Evolutionary conservation across 23 tunicate species (phyloP), one percentile per base, ranked within the genome.

Genomic region (Botrylloides violaceus): DNA sequence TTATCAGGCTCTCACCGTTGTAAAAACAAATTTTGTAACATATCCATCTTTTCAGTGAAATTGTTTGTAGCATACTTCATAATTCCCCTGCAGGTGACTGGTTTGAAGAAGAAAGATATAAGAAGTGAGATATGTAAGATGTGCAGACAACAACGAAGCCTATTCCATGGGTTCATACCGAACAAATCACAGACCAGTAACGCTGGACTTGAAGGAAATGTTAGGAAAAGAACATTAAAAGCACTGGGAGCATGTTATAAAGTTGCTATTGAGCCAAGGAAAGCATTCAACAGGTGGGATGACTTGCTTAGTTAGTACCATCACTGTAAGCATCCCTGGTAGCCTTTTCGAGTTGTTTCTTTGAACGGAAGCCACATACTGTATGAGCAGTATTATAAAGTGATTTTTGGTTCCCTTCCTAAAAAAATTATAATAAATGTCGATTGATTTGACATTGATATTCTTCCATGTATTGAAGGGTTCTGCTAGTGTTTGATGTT

Each of bases 401-500:
- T n/a, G n/a, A n/a, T n/a, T n/a, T n/a, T n/a, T n/a, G n/a, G n/a
- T n/a, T n/a, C n/a, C n/a, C n/a, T n/a, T n/a, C n/a, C n/a, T n/a
- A n/a, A n/a, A n/a, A n/a, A n/a, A n/a, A n/a, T n/a, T n/a, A n/a
- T n/a, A n/a, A n/a, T n/a, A n/a, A n/a, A n/a, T n/a, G n/a, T n/a
- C n/a, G n/a, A n/a, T n/a, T n/a, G n/a, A n/a, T n/a, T n/a, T n/a
- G n/a, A n/a, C 18, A 18, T 47, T 47, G 55, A 12, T 47, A 12
- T 12, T 18, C 18, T 47, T 12, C 55, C 55, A 18, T 47, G 18
- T 18, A 32, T n/a, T 37, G 2, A 37, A 85, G 97, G 53, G 47
- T 80, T 7, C 79, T 83, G 4, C 72, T 90, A 18, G 97, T 90
- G 38, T 90, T 83, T 74, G 90, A 90, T 74, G 85, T 83, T 4